Percentiles rank a stretch among this genome's conserved stretches.
phyloP scores from a whole-genome alignment of 2,888 invertebrate genomes.

The Ichneumoninae sp. region DNA sequence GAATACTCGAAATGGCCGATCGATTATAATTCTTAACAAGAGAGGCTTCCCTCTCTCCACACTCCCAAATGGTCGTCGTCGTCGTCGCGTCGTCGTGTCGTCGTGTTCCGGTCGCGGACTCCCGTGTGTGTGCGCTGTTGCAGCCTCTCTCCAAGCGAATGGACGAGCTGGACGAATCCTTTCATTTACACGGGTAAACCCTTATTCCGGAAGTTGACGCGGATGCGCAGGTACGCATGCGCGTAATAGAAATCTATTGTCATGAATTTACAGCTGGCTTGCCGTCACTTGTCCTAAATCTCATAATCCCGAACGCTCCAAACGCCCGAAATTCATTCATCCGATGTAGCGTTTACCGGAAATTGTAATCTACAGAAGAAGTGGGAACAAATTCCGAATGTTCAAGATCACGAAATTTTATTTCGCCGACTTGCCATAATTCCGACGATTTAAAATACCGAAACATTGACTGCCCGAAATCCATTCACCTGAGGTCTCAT shows the following conservation, averaged over 20 bases:
- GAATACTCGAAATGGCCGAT: slow-evolving; percentile 63
- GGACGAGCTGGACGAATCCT: slow-evolving; percentile 68
- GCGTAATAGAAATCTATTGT: slow-evolving; percentile 34
- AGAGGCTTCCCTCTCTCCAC: slow-evolving; percentile 8
- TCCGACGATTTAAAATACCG: no score
- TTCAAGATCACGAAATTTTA: no score
- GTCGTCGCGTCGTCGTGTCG: no score
- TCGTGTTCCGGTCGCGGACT: slow-evolving; percentile 13
- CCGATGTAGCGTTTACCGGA: no score
- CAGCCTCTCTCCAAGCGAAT: not conserved
- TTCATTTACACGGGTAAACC: slow-evolving; percentile 74
- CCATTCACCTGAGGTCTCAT: no score
- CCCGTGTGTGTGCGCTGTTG: slow-evolving; percentile 20
- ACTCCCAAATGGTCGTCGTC: not conserved
- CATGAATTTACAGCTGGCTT: not conserved
- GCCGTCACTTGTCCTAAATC: no score
- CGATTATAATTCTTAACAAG: slow-evolving; percentile 69
- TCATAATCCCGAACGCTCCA: no score
- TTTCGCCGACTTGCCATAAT: no score
- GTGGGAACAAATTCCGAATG: no score
- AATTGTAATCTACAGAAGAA: no score
- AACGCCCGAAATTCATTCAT: no score
- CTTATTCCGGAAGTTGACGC: slow-evolving; percentile 66
- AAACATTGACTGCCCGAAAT: no score
- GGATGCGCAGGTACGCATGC: slow-evolving; percentile 57